Evolutionary conservation across 92 coral and sea anemone genomes (phyloP).

Genomic region (Parazoanthus atlanticus): DNA sequence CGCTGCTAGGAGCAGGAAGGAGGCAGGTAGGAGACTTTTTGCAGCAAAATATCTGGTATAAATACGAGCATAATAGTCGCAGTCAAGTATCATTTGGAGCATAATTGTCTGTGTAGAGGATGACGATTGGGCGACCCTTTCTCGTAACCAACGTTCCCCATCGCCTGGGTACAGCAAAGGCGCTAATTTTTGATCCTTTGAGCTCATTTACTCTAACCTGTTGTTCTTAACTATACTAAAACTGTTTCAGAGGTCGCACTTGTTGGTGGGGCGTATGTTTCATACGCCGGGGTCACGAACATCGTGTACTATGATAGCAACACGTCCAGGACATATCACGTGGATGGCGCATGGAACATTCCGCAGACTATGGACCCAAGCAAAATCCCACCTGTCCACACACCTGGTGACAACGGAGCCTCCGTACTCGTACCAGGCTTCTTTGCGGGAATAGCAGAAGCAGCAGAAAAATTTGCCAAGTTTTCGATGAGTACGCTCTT

Average conservation of each 20-base stretch:
- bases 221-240: too few species aligned
- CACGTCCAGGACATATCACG: conserved; percentile 66
- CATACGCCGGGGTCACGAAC: conserved; percentile 88
- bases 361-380: conserved; percentile 63
- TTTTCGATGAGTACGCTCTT: conserved; percentile 78
- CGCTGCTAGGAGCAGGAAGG: too few species aligned
- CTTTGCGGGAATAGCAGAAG: conserved; percentile 85
- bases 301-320: conserved; percentile 83
- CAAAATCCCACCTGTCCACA: conserved; percentile 70
- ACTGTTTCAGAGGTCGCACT: conserved; percentile 34
- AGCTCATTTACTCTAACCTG: too few species aligned
- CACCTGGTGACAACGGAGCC: conserved; percentile 77
- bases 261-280: conserved; percentile 86
- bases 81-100: too few species aligned
- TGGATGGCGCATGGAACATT: conserved; percentile 94
- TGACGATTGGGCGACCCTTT: too few species aligned
- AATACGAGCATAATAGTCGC: too few species aligned
- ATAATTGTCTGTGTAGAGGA: too few species aligned
- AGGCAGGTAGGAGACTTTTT: too few species aligned
- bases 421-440: conserved; percentile 91
- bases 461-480: conserved; percentile 75
- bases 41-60: too few species aligned
- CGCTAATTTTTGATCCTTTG: too few species aligned
- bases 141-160: too few species aligned
- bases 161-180: too few species aligned